Base-by-base conservation (phyloP, 2,888 invertebrate species). In the Lycophotia porphyrea region DNA sequence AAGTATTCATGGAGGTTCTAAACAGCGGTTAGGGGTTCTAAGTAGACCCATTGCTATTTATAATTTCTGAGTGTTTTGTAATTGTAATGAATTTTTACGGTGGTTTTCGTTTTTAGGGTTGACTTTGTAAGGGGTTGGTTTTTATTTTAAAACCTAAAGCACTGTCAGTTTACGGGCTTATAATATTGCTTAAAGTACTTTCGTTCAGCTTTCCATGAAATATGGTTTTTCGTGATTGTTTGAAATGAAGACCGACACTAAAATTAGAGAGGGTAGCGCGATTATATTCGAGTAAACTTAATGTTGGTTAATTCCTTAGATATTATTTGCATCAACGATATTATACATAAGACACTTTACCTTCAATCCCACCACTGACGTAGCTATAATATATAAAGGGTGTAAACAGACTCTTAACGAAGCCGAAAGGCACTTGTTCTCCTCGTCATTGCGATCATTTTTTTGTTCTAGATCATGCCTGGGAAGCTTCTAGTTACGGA, bases 1-100 rank as follows among this genome's bases (percentile, higher is more conserved):
- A 81, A 84, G 68, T 78, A 84, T 84, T 84, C 81, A 84, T 75
- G 63, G 42, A 31, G 36, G 27, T 34, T 36, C 47, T 27, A 72
- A 82, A 75, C n/a, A 71, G 24, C 55, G 63, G 34, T 39, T 36
- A 0, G 2, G 47, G 61, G 52, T 49, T 63, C 61, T 39, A 60
- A 67, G 39, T 61, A 49, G 24, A 31, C 34, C 15, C 11, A 27
- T 76, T 66, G 36, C 11, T 49, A 47, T 72, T 58, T 61, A 39
- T 31, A 49, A 42, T 60, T 73, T 60, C 39, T 34, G 47, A 11
- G 9, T 21, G 34, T 9, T 55, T 55, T 66, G 21, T 47, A 36
- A 31, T 58, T 63, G n/a, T 21, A 11, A 9, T 5, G 21, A 11
- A 7, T 36, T 63, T 7, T 60, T 74, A 21, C 5, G 9, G 11